Conservation (phyloP, 2,888 invertebrate species). For the Erebia palarica region DNA sequence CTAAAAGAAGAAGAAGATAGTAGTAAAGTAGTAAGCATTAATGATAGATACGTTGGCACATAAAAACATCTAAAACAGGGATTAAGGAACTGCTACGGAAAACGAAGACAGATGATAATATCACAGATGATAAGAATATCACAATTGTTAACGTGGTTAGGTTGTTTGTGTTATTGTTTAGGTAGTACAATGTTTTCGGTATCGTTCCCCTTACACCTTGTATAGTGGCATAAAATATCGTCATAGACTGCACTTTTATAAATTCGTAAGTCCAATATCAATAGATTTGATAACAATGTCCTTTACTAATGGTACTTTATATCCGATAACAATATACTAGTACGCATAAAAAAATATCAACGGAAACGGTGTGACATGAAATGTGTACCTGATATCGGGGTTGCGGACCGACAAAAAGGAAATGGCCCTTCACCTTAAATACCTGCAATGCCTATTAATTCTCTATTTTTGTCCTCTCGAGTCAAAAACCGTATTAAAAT, state of each 20-base stretch:
- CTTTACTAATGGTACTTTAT: not conserved
- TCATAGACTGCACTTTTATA: not conserved
- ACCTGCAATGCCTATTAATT: not conserved
- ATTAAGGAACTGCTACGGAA: too few species aligned
- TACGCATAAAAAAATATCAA: not conserved
- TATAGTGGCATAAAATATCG: too few species aligned
- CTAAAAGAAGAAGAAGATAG: too few species aligned
- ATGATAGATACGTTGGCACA: too few species aligned
- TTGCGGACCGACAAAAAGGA: not conserved
- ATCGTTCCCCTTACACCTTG: too few species aligned
- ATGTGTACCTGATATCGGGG: not conserved
- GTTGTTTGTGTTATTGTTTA: too few species aligned
- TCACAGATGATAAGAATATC: too few species aligned
- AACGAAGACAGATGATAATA: too few species aligned
- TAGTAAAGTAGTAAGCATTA: too few species aligned
- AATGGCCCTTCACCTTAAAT: not conserved
- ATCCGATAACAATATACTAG: not conserved
- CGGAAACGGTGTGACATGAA: slow-evolving; percentile 1
- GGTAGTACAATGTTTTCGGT: too few species aligned
- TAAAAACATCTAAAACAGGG: too few species aligned
- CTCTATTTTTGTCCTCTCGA: not conserved
- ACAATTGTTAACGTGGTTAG: too few species aligned
- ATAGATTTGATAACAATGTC: not conserved
- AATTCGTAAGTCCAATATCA: not conserved
- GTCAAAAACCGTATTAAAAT: not conserved